A percentile compares a stretch with the other conserved stretches of the same genome.
Conservation (phyloP, 2,113 vertebrate genomes). For the Athene cunicularia region DNA sequence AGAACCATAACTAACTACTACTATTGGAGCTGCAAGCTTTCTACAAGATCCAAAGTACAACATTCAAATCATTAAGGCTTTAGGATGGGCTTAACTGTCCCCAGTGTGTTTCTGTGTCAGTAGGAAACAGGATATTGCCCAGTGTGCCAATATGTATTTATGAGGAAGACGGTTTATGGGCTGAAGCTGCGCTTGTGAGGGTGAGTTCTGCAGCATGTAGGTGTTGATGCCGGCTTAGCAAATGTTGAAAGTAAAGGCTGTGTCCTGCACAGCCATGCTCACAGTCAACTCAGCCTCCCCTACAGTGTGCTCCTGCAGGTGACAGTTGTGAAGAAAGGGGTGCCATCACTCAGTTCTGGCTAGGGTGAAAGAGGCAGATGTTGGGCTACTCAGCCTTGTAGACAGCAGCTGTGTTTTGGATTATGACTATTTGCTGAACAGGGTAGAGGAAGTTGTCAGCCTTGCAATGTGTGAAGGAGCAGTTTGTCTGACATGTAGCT, state of each 20-base stretch:
- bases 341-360: rapidly evolving
- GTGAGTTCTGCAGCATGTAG: background rate
- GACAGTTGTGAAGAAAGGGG: background rate
- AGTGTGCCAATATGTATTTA: background rate
- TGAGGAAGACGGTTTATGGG: background rate
- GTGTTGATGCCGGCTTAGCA: background rate
- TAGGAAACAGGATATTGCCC: background rate
- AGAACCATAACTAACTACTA: background rate
- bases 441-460: background rate
- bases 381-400: background rate
- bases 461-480: background rate
- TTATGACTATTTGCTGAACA: background rate
- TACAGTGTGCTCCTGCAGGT: background rate
- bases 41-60: background rate
- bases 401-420: background rate
- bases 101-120: background rate
- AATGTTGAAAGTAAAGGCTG: background rate
- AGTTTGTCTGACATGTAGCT: background rate
- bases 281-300: rapidly evolving
- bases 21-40: background rate
- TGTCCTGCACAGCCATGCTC: background rate
- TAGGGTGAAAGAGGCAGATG: background rate
- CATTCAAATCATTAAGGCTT: background rate
- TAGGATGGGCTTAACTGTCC: background rate
- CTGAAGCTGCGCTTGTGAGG: background rate